Evolutionary conservation across 92 coral and sea anemone genomes (phyloP).

Genomic region (Virgularia gustaviana): DNA sequence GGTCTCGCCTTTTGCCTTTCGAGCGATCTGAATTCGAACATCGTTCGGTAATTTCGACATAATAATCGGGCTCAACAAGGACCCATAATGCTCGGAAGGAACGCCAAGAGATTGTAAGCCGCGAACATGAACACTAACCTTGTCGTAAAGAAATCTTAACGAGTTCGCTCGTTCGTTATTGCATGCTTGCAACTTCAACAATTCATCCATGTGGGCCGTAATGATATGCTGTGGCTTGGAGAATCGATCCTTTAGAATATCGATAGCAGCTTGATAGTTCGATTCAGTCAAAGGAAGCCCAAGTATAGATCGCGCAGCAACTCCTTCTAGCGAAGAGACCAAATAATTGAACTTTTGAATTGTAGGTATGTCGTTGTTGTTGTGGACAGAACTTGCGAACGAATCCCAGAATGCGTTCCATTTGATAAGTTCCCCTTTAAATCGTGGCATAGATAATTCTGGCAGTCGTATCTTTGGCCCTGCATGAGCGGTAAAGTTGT

Average conservation of each 20-base stretch:
- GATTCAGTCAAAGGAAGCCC: not conserved
- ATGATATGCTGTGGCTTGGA: not conserved
- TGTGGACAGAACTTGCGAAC: not conserved
- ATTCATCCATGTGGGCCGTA: constrained; percentile 5
- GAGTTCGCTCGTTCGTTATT: not conserved
- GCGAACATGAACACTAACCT: not conserved
- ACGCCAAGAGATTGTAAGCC: constrained; percentile 7
- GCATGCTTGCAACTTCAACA: not conserved
- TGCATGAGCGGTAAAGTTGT: not conserved
- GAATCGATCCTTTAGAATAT: not conserved
- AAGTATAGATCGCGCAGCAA: not conserved
- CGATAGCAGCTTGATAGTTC: not conserved
- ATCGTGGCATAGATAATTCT: not conserved
- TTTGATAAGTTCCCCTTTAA: not conserved
- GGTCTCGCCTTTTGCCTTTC: not conserved
- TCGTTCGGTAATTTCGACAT: constrained; percentile 8
- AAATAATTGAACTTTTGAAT: constrained; percentile 5
- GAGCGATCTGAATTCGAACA: constrained; percentile 10
- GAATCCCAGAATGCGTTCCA: not conserved
- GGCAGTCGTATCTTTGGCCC: not conserved
- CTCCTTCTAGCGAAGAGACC: constrained; percentile 19
- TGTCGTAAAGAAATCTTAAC: not conserved
- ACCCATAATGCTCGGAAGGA: not conserved
- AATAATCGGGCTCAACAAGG: not conserved
- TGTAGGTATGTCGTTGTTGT: not conserved